phyloP scores from a whole-genome alignment of 2,888 invertebrate species.

The Zhengitettix transpicula region DNA sequence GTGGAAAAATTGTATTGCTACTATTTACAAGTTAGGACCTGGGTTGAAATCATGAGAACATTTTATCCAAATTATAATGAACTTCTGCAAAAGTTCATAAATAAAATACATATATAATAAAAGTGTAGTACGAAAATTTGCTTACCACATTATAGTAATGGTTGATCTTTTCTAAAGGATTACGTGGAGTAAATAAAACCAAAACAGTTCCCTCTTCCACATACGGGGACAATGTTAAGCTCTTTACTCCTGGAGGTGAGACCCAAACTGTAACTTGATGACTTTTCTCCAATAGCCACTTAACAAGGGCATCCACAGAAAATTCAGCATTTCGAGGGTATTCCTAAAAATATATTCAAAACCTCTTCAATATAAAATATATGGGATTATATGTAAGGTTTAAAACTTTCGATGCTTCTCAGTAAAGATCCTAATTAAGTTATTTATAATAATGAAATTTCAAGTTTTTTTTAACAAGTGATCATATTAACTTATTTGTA shows the following conservation, averaged over 20 bases:
- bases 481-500: too few relatives aligned
- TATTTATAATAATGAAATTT: too few relatives aligned
- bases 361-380: neutral
- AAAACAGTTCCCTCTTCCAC: constrained; percentile 53
- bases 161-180: constrained; percentile 45
- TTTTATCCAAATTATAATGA: too few relatives aligned
- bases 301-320: constrained; percentile 10
- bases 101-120: neutral
- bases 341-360: neutral
- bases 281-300: constrained; percentile 44
- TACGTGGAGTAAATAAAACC: constrained; percentile 60
- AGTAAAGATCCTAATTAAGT: too few relatives aligned
- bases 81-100: neutral
- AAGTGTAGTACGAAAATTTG: constrained; percentile 3
- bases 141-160: constrained; percentile 56
- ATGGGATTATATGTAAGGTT: too few relatives aligned
- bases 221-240: constrained; percentile 45
- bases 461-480: too few relatives aligned
- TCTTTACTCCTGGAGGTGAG: constrained; percentile 54
- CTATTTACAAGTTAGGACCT: too few relatives aligned
- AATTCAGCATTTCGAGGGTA: constrained; percentile 2
- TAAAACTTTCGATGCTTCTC: too few relatives aligned
- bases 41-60: too few relatives aligned
- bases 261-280: constrained; percentile 48
- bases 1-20: too few relatives aligned